phyloP scores from a whole-genome alignment of 1,140 invertebrate species.

The Papilio polytes region DNA sequence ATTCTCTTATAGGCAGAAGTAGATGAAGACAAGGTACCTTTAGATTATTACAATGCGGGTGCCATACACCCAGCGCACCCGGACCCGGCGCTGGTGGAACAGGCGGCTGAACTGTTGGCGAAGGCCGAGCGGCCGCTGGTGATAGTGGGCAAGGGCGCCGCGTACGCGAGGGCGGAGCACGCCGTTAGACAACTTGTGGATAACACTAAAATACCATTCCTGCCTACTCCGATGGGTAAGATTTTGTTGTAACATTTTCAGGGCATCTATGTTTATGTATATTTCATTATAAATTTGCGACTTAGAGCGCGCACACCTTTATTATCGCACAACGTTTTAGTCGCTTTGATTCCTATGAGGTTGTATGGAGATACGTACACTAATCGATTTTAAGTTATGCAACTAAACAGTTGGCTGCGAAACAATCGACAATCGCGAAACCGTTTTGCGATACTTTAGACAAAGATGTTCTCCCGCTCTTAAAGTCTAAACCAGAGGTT shows the following conservation, averaged over 20 bases:
- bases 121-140: conserved; percentile 92
- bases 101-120: conserved; percentile 88
- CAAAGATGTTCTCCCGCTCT: no score
- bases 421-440: no score
- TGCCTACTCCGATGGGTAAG: conserved; percentile 96
- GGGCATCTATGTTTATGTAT: no score
- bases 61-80: conserved; percentile 81
- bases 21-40: conserved; percentile 71
- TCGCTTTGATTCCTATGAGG: no score
- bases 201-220: conserved; percentile 91
- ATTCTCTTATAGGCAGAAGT: conserved; percentile 61
- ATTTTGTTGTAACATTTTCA: background rate
- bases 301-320: no score
- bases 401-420: no score
- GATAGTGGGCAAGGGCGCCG: conserved; percentile 97
- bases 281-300: no score
- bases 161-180: conserved; percentile 91
- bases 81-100: conserved; percentile 86
- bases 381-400: no score
- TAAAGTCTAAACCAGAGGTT: no score
- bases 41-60: conserved; percentile 66
- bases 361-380: no score
- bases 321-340: no score
- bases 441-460: no score
- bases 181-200: conserved; percentile 88